Evolutionary conservation across 2,888 invertebrate genomes (phyloP), one percentile per base, ranked within the genome.

Genomic region (Chouioia cunea): DNA sequence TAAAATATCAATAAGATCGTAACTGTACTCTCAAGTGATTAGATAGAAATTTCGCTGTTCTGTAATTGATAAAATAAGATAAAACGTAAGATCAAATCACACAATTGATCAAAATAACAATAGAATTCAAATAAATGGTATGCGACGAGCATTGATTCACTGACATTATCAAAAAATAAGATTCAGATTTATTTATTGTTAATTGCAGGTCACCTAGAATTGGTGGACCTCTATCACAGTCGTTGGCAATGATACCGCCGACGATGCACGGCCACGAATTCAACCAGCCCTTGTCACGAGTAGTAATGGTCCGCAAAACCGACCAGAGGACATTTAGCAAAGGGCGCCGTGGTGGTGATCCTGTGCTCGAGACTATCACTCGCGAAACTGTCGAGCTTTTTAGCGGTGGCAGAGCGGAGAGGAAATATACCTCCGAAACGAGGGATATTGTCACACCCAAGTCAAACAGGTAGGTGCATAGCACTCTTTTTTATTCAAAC

Each of bases 281-380:
- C 75, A 85, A 85, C 77, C 84, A 85, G 71, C 85, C 85, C 44
- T 85, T 89, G 76, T 89, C 90, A 77, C 85, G 90, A 81, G 90
- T 91, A 77, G 90, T 91, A 76, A 91, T 91, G 91, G 90, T 91
- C 63, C 87, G 91, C 76, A 91, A 91, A 86, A 91, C 90, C 75
- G 91, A 91, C 81, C 90, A 90, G 81, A 86, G 91, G 79, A 90
- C 90, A 4, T 90, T 90, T 78, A 89, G 90, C 74, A 89, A 90
- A 73, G 85, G 87, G 16, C 87, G 88, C 79, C 87, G 87, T 76
- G 89, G 89, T 69, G 90, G 90, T 85, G 89, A 90, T 77, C 90
- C 90, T 53, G 89, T 90, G 80, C 86, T 90, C 74, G 90, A 91
- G 82, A 90, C 90, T 64, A 88, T 91, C 68, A 90, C 90, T 27